A percentile compares a stretch with the other conserved stretches of the same genome.
Evolutionary conservation across 2,113 vertebrate genomes (phyloP).

Genomic region (Hymenochirus boettgeri): DNA sequence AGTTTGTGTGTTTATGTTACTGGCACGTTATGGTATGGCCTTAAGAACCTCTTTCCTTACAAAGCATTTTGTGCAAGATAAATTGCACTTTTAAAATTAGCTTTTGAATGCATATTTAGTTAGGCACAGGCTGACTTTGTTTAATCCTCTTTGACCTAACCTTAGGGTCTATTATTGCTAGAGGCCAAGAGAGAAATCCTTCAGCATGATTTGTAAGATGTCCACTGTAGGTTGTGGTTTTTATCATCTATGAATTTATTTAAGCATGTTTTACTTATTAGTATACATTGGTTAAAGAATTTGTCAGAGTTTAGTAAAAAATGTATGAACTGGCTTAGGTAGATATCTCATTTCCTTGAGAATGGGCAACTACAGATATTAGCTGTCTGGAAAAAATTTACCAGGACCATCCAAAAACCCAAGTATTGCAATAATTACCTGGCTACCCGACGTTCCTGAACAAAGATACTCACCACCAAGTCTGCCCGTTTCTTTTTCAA

Average conservation of each 20-base stretch:
- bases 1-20: slow-evolving; percentile 65
- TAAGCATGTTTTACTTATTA: slow-evolving; percentile 60
- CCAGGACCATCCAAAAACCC: no score
- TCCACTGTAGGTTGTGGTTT: slow-evolving; percentile 62
- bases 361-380: no score
- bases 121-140: slow-evolving; percentile 69
- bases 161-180: slow-evolving; percentile 60
- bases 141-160: slow-evolving; percentile 76
- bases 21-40: slow-evolving; percentile 67
- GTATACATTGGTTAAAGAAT: slow-evolving; percentile 52
- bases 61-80: slow-evolving; percentile 74
- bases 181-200: slow-evolving; percentile 58
- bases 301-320: slow-evolving; percentile 53
- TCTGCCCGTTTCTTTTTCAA: no score
- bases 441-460: no score
- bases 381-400: no score
- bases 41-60: slow-evolving; percentile 72
- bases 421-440: no score
- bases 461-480: no score
- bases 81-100: slow-evolving; percentile 78
- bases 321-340: slow-evolving; percentile 6
- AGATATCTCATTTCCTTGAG: no score
- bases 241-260: slow-evolving; percentile 64
- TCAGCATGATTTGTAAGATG: slow-evolving; percentile 65
- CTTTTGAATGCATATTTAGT: slow-evolving; percentile 69